Percentiles rank a stretch among this genome's conserved stretches.
Evolutionary conservation across 2,113 vertebrate species (phyloP).

Genomic region (Archilochus colubris): DNA sequence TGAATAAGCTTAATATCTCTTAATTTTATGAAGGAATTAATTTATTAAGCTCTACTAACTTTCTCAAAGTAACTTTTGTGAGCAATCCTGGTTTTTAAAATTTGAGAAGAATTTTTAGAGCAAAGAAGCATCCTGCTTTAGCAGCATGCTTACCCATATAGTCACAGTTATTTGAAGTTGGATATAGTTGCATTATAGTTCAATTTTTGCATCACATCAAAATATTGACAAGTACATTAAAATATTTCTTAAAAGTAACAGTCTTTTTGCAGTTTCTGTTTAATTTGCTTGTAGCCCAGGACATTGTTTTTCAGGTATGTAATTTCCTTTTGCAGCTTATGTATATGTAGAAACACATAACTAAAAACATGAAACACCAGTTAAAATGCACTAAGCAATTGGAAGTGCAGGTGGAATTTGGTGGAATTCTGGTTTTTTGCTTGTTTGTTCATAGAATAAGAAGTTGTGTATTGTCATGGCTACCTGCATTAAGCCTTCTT

Average conservation of each 20-base stretch:
- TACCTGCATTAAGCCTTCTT: not conserved
- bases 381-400: not conserved
- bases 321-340: not conserved
- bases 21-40: not conserved
- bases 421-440: not conserved
- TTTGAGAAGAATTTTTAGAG: not conserved
- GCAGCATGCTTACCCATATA: not conserved
- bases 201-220: not conserved
- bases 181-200: not conserved
- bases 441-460: not conserved
- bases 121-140: not conserved
- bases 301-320: not conserved
- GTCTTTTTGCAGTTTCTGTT: not conserved
- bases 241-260: not conserved
- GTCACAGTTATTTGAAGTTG: not conserved
- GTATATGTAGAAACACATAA: not conserved
- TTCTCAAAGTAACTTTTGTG: not conserved
- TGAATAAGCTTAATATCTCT: not conserved
- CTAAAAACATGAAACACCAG: not conserved
- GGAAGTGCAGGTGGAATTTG: not conserved
- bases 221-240: not conserved
- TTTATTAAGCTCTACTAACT: not conserved
- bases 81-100: not conserved
- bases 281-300: not conserved
- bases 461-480: not conserved